Conservation (phyloP, 2,797 vertebrate genomes). For the Peromyscus eremicus region DNA sequence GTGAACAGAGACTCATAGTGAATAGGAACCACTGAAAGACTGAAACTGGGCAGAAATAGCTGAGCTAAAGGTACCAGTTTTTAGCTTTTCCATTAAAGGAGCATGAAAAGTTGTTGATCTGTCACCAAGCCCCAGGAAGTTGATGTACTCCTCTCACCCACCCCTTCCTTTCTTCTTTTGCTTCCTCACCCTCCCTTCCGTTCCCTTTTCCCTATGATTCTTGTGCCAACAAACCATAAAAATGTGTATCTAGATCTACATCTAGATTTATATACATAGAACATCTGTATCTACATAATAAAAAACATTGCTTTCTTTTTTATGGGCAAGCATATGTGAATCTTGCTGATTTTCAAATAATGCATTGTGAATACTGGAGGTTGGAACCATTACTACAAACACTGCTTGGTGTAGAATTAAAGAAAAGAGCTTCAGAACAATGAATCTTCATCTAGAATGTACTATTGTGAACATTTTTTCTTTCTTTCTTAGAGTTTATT, state of each 20-base stretch:
- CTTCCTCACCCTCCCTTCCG: not conserved
- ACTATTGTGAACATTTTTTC: not conserved
- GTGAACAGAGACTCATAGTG: not conserved
- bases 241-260: not conserved
- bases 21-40: not conserved
- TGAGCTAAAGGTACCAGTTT: not conserved
- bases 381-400: not conserved
- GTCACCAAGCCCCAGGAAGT: not conserved
- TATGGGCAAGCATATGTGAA: not conserved
- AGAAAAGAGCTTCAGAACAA: slow-evolving; percentile 23
- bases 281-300: not conserved
- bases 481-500: slow-evolving; percentile 6
- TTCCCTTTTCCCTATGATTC: not conserved
- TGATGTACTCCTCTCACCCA: not conserved
- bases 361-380: not conserved
- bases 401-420: slow-evolving; percentile 23
- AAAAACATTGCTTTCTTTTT: not conserved
- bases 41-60: not conserved
- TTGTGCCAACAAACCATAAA: not conserved
- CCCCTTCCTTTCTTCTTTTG: not conserved
- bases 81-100: not conserved
- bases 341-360: slow-evolving; percentile 55
- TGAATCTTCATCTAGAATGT: slow-evolving; percentile 11
- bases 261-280: not conserved
- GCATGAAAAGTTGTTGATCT: not conserved